phyloP scores from a whole-genome alignment of 1,140 invertebrate genomes.

The Drosophila ohnishii region DNA sequence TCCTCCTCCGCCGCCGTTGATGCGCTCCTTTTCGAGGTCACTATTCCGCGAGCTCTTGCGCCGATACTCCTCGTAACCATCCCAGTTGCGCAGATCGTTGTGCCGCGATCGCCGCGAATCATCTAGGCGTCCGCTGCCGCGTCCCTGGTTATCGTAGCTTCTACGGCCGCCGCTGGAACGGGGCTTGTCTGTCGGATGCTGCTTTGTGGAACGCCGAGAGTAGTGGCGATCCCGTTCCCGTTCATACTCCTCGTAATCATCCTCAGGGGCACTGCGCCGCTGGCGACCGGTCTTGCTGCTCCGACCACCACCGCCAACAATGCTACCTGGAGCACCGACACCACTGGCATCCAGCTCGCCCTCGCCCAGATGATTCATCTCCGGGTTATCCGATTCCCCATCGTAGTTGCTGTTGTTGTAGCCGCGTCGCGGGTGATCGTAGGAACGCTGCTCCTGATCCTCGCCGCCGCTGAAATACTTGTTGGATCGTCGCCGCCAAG shows the following conservation, averaged over 20 bases:
- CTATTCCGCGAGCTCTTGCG: slow-evolving; percentile 79
- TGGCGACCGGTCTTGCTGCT: slow-evolving; percentile 60
- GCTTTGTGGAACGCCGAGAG: slow-evolving; percentile 14
- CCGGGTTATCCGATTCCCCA: slow-evolving; percentile 62
- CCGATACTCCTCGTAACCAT: slow-evolving; percentile 76
- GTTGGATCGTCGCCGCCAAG: slow-evolving; percentile 45
- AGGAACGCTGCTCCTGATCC: slow-evolving; percentile 40
- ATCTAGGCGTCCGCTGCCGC: slow-evolving; percentile 23
- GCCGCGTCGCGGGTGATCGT: slow-evolving; percentile 37
- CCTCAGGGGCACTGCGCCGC: slow-evolving; percentile 53
- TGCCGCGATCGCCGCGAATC: slow-evolving; percentile 24
- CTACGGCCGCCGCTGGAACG: slow-evolving; percentile 17
- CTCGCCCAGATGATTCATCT: slow-evolving; percentile 40
- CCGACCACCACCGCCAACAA: slow-evolving; percentile 36
- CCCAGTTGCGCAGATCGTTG: slow-evolving; percentile 45
- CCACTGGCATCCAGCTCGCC: slow-evolving; percentile 47
- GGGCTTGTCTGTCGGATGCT: slow-evolving; percentile 8
- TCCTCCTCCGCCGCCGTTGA: slow-evolving; percentile 29
- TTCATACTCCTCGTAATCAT: slow-evolving; percentile 61
- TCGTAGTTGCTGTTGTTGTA: slow-evolving; percentile 68
- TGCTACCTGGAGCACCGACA: slow-evolving; percentile 16
- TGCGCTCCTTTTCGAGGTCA: slow-evolving; percentile 67
- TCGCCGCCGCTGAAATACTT: slow-evolving; percentile 42
- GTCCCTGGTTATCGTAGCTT: slow-evolving; percentile 35
- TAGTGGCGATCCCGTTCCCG: slow-evolving; percentile 23